Base-by-base conservation (phyloP, 1,140 invertebrate species). In the Rhyacophila brunnea region DNA sequence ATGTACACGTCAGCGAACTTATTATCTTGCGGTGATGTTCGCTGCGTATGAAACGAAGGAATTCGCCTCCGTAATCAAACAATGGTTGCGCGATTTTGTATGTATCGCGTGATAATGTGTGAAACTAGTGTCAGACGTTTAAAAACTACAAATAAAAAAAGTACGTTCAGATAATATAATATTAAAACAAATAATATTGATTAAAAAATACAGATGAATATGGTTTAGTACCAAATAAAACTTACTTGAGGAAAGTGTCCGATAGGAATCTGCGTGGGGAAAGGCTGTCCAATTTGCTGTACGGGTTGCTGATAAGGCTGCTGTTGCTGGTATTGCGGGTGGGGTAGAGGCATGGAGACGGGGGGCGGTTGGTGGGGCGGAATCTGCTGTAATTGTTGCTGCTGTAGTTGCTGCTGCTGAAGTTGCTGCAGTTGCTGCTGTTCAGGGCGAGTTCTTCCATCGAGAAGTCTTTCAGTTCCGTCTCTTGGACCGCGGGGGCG, bases 401-500 rank as follows among this genome's bases (percentile, higher is more conserved):
- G 70, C 47, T 74, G 14, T 19, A 17, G 50, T n/a, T 44, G 52
- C 43, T 36, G 72, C 46, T 74, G 61, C 20, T 45, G 57, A 13
- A 45, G 38, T 32, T 59, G 56, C 15, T 55, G 71, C 56, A 34
- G 60, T 14, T 60, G 58, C 4, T 55, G 70, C 60, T 9, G 46
- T 2, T 65, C 63, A 7, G 63, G 53, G 14, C 60, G 57, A 18
- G 50, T 59, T 7, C 63, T 32, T 0, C 63, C 60, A 34, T 65
- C 63, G 23, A 65, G 47, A 1, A 65, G 55, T 64, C 72, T 74
- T 64, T 73, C 78, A 59, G 59, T 50, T 50, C 76, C 76, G 56
- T 77, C 74, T 36, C 23, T 36, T 36, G 48, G 34, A 32, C 73
- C 62, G 1, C 53, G 43, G 23, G 74, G 66, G 68, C 83, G 74